A percentile compares a stretch with the other conserved stretches of the same genome.
These are phyloP conservation scores for Falco cherrug DNA, from an alignment of 2,797 vertebrate genomes.

Conservation along the genomic window DNA sequence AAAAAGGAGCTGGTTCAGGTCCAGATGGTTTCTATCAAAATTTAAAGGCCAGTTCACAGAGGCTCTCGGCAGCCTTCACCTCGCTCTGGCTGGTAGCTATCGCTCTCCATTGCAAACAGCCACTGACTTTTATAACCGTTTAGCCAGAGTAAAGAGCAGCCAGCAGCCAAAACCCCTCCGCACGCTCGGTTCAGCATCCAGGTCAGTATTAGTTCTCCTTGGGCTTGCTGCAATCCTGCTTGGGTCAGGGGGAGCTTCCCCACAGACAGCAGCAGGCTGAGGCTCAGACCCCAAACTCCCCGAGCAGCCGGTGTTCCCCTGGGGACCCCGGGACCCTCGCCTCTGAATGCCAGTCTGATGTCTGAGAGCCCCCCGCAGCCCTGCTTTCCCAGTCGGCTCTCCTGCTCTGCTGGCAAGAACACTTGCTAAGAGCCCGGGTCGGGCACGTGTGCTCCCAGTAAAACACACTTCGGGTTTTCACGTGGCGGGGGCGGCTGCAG, in stretches of 20 bases:
- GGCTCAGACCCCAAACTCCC: not conserved
- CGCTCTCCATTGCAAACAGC: not conserved
- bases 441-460: not conserved
- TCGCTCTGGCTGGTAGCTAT: not conserved
- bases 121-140: not conserved
- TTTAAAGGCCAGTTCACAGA: not conserved
- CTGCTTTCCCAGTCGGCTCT: not conserved
- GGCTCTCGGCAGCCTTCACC: not conserved
- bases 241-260: not conserved
- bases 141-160: not conserved
- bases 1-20: not conserved
- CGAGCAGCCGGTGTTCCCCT: fast-evolving
- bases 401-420: not conserved
- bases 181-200: not conserved
- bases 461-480: not conserved
- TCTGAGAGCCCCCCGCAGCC: not conserved
- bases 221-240: not conserved
- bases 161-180: not conserved
- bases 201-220: not conserved
- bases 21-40: not conserved
- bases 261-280: not conserved
- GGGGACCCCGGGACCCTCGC: not conserved
- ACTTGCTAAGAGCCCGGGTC: fast-evolving
- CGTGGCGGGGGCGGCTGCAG: fast-evolving
- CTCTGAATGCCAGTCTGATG: not conserved